These are phyloP conservation scores for Nasonia giraulti DNA, from an alignment of 1,140 invertebrate genomes.

Conservation along the genomic window DNA sequence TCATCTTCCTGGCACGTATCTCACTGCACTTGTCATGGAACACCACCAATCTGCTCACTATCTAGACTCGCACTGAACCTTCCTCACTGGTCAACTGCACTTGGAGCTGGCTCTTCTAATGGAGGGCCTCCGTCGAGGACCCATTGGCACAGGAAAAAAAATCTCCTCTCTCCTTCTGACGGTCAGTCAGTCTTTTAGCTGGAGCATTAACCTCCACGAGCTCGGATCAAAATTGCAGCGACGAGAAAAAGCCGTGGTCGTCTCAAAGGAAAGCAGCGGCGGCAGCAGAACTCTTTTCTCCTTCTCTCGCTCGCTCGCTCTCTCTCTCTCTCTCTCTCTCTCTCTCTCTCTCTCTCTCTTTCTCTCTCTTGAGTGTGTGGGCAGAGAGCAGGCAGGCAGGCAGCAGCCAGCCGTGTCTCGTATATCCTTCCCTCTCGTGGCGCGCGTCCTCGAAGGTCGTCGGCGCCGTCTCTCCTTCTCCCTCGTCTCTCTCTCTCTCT, in stretches of 20 bases:
- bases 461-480: constrained; percentile 15
- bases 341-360: neutral
- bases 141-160: constrained; percentile 28
- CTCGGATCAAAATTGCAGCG: neutral
- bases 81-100: neutral
- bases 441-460: constrained; percentile 55
- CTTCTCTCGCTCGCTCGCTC: neutral
- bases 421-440: constrained; percentile 23
- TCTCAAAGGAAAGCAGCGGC: neutral
- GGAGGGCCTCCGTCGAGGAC: neutral
- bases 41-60: neutral
- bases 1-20: neutral
- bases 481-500: constrained; percentile 12
- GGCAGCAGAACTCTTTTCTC: neutral
- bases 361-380: neutral
- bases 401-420: constrained; percentile 24
- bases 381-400: neutral
- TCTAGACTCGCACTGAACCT: neutral
- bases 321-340: too few relatives aligned
- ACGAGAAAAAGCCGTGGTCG: neutral
- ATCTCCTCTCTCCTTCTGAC: neutral
- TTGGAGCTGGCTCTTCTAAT: neutral
- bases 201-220: neutral
- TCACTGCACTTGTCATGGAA: constrained; percentile 21
- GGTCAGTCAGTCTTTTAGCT: neutral